A percentile compares a stretch with the other conserved stretches of the same genome.
Conservation (phyloP, 2,113 vertebrate species). For the Mugil cephalus region DNA sequence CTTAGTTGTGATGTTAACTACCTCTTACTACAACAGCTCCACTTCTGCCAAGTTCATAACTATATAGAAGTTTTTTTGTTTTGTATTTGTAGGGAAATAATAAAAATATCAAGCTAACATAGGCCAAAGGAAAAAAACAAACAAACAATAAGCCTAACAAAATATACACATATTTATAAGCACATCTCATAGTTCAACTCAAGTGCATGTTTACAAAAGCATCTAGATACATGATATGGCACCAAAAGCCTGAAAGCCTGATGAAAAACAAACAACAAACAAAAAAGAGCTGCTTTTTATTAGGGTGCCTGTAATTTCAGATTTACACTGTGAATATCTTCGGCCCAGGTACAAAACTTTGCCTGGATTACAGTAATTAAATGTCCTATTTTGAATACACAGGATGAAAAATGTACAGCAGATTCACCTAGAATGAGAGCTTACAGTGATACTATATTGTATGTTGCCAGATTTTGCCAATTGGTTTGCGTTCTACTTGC, state of each 20-base stretch:
- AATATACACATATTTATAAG: slow-evolving; percentile 79
- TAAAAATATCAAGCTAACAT: slow-evolving; percentile 72
- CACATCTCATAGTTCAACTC: slow-evolving; percentile 76
- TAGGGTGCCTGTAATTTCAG: slow-evolving; percentile 47
- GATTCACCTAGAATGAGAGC: slow-evolving; percentile 61
- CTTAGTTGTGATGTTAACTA: slow-evolving; percentile 85
- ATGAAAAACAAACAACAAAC: slow-evolving; percentile 27
- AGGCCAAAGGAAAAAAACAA: slow-evolving; percentile 48
- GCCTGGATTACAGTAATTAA: slow-evolving; percentile 56
- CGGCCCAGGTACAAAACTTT: slow-evolving; percentile 32
- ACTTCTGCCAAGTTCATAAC: slow-evolving; percentile 80
- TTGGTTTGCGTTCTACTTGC: slow-evolving; percentile 72
- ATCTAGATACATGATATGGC: slow-evolving; percentile 78
- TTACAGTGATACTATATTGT: slow-evolving; percentile 64
- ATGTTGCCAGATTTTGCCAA: slow-evolving; percentile 58
- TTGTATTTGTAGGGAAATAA: slow-evolving; percentile 62
- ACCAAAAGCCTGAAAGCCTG: slow-evolving; percentile 71
- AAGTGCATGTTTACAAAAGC: slow-evolving; percentile 80
- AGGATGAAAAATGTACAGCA: slow-evolving; percentile 69
- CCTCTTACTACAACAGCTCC: slow-evolving; percentile 85
- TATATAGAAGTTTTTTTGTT: slow-evolving; percentile 50
- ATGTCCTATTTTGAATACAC: slow-evolving; percentile 63
- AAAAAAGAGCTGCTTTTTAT: slow-evolving; percentile 49
- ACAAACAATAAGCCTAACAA: slow-evolving; percentile 65
- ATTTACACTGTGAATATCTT: slow-evolving; percentile 47